Evolutionary conservation across 2,888 invertebrate genomes (phyloP).

Genomic region (Epinotia ramella): DNA sequence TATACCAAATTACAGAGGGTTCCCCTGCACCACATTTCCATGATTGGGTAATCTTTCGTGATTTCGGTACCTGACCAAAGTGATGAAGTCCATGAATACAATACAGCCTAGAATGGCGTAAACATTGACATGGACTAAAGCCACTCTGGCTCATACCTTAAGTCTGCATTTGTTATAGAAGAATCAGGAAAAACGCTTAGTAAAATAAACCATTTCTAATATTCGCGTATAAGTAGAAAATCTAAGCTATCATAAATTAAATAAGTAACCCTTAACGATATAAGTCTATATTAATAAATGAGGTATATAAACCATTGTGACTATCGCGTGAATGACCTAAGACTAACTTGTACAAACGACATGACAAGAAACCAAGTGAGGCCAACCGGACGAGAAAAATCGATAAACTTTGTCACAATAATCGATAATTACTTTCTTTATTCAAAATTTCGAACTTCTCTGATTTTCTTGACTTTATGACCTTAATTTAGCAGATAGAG

Average conservation of each 20-base stretch:
- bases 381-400: slow-evolving; percentile 2
- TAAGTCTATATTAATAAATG: slow-evolving; percentile 77
- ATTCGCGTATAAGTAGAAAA: slow-evolving; percentile 51
- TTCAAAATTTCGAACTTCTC: neutral
- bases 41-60: neutral
- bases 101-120: neutral
- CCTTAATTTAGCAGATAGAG: slow-evolving; percentile 3
- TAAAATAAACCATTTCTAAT: slow-evolving; percentile 23
- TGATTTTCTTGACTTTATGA: neutral
- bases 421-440: slow-evolving; percentile 4
- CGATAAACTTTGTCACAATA: neutral
- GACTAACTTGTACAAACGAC: slow-evolving; percentile 56
- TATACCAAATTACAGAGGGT: neutral
- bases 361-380: slow-evolving; percentile 44
- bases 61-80: neutral
- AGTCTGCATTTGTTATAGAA: neutral
- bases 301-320: slow-evolving; percentile 84
- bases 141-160: neutral
- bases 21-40: neutral
- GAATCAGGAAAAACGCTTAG: neutral
- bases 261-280: slow-evolving; percentile 70
- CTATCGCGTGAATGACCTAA: slow-evolving; percentile 57
- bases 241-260: slow-evolving; percentile 69
- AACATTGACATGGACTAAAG: neutral
- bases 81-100: neutral